A percentile compares a stretch with the other conserved stretches of the same genome.
Evolutionary conservation across 2,797 vertebrate genomes (phyloP).

Genomic region (Sebastes kiyomatsui): DNA sequence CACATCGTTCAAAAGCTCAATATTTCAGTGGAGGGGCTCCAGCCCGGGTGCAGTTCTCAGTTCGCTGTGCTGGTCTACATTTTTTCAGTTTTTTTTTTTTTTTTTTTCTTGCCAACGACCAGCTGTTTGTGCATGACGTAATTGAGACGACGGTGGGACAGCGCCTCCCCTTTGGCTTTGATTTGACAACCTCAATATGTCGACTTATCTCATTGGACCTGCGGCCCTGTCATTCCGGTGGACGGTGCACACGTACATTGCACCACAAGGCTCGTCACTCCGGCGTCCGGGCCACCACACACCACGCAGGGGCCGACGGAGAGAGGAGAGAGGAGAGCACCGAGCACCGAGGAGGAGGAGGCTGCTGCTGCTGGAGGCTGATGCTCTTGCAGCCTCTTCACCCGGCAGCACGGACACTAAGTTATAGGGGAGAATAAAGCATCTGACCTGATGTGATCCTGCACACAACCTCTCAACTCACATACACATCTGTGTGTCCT

Average conservation of each 20-base stretch:
- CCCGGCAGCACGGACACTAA: constrained; percentile 16
- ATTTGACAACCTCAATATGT: constrained; percentile 79
- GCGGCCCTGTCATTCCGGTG: constrained; percentile 63
- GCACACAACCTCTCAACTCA: not conserved
- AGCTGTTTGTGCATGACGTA: constrained; percentile 89
- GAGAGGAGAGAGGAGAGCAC: not conserved
- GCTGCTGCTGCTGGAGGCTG: constrained; percentile 34
- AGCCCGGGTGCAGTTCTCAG: constrained; percentile 80
- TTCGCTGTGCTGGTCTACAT: constrained; percentile 84
- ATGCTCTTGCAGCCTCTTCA: constrained; percentile 1
- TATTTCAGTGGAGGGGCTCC: constrained; percentile 67
- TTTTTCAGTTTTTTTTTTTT: constrained; percentile 72
- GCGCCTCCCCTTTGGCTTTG: constrained; percentile 75
- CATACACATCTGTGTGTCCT: not conserved
- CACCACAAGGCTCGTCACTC: constrained; percentile 67
- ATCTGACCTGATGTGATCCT: constrained; percentile 9
- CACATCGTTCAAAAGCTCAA: constrained; percentile 76
- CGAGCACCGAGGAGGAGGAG: not conserved
- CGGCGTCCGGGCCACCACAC: constrained; percentile 48
- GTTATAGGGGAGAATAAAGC: not conserved
- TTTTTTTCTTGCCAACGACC: constrained; percentile 75
- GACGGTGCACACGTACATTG: constrained; percentile 68
- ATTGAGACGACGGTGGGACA: constrained; percentile 74
- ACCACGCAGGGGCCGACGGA: not conserved
- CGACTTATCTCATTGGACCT: constrained; percentile 70